A percentile compares a stretch with the other conserved stretches of the same genome.
phyloP scores from a whole-genome alignment of 2,113 vertebrate species.

The Cyphomyrus plagiostoma region DNA sequence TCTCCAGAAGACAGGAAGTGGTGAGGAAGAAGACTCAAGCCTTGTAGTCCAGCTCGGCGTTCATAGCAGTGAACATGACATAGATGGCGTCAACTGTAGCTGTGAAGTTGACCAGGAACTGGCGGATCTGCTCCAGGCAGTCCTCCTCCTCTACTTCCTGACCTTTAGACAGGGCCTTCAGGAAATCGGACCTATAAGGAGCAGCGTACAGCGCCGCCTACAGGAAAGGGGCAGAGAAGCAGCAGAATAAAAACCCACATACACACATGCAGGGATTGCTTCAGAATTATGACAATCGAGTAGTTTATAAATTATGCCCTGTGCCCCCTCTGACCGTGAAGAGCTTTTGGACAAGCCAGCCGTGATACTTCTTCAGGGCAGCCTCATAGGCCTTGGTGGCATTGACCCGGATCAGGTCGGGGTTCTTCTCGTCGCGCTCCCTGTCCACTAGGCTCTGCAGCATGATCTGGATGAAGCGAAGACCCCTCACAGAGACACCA shows the following conservation, averaged over 20 bases:
- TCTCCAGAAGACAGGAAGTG: not conserved
- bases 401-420: conserved; percentile 84
- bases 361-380: conserved; percentile 80
- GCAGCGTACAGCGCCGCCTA: conserved; percentile 80
- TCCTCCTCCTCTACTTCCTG: conserved; percentile 84
- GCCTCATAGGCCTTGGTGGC: conserved; percentile 86
- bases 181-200: conserved; percentile 81
- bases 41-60: conserved; percentile 82
- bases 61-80: conserved; percentile 83
- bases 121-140: conserved; percentile 80
- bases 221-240: not conserved
- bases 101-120: conserved; percentile 80
- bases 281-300: not conserved
- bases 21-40: conserved; percentile 52
- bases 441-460: conserved; percentile 88
- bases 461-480: conserved; percentile 89
- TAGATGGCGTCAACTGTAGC: conserved; percentile 84
- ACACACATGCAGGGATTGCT: not conserved
- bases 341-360: conserved; percentile 88
- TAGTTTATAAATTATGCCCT: not conserved
- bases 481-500: conserved; percentile 59
- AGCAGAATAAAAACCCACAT: not conserved
- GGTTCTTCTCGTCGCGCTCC: conserved; percentile 81
- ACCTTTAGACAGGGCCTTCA: conserved; percentile 88
- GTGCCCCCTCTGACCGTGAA: conserved; percentile 65